These are phyloP conservation scores for Drosophila truncata DNA, from an alignment of 1,140 invertebrate species.

Conservation along the genomic window DNA sequence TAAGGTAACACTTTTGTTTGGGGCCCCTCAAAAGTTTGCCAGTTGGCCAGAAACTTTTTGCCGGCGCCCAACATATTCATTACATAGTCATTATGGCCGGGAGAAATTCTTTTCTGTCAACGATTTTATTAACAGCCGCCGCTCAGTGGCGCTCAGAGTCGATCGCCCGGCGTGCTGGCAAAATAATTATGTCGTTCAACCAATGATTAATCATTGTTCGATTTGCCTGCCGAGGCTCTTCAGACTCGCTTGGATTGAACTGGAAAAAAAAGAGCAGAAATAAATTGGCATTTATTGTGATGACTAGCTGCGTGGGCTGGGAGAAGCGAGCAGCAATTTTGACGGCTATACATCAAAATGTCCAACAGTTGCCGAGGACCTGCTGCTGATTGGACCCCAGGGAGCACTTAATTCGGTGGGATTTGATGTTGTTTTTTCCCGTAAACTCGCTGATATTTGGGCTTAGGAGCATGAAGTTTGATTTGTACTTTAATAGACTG, in stretches of 20 bases:
- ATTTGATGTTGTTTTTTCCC: slow-evolving; percentile 32
- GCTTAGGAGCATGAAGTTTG: slow-evolving; percentile 14
- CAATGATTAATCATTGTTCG: slow-evolving; percentile 74
- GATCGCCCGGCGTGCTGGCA: slow-evolving; percentile 22
- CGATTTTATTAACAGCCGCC: slow-evolving; percentile 57
- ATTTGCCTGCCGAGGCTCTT: slow-evolving; percentile 42
- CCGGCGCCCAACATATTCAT: slow-evolving; percentile 68
- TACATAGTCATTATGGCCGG: slow-evolving; percentile 69
- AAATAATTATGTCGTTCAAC: slow-evolving; percentile 71
- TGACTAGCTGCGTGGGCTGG: slow-evolving; percentile 36
- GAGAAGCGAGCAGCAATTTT: slow-evolving; percentile 21
- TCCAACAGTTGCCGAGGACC: slow-evolving; percentile 49
- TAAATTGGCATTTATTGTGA: slow-evolving; percentile 75
- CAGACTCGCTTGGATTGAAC: slow-evolving; percentile 1
- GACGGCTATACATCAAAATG: slow-evolving; percentile 52
- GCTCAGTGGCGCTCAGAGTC: slow-evolving; percentile 14
- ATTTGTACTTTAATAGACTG: slow-evolving; percentile 32
- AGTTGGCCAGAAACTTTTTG: slow-evolving; percentile 33
- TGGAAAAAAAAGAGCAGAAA: slow-evolving; percentile 38
- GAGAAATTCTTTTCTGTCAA: slow-evolving; percentile 47
- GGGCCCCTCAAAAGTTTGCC: slow-evolving; percentile 34
- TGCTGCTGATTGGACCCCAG: slow-evolving; percentile 53
- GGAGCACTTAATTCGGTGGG: slow-evolving; percentile 57
- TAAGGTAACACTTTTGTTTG: slow-evolving; percentile 77
- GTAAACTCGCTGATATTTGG: slow-evolving; percentile 4